phyloP scores from a whole-genome alignment of 2,797 vertebrate genomes.

The Megaceryle alcyon region DNA sequence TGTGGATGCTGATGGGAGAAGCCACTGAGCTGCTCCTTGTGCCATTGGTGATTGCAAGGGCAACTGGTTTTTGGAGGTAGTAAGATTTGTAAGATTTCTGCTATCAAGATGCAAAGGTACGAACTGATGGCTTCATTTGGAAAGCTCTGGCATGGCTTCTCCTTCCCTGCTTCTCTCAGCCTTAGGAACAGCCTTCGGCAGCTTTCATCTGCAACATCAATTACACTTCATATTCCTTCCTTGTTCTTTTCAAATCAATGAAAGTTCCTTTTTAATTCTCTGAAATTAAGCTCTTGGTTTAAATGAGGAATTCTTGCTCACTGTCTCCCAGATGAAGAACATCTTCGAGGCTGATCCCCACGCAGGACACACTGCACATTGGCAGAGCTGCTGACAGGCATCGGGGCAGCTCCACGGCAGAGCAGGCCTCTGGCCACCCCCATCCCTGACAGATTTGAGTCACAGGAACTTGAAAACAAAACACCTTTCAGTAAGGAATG shows the following conservation, averaged over 20 bases:
- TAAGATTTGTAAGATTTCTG: background rate
- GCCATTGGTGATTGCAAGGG: background rate
- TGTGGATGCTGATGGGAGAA: fast-evolving
- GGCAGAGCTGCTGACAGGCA: background rate
- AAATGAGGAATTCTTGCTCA: background rate
- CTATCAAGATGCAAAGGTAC: fast-evolving
- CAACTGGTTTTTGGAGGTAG: fast-evolving
- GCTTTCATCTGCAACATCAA: background rate
- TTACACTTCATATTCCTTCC: background rate
- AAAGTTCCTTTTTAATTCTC: background rate
- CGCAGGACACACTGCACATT: fast-evolving
- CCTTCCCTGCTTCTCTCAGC: background rate
- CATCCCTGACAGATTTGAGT: fast-evolving
- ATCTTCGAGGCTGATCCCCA: fast-evolving
- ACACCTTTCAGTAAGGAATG: background rate
- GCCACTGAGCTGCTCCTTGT: background rate
- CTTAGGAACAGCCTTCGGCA: background rate
- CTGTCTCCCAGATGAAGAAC: no score
- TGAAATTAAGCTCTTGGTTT: background rate
- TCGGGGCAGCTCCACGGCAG: background rate
- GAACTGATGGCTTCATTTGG: background rate
- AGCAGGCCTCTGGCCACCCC: background rate
- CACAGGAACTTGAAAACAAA: background rate
- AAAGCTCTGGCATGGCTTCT: background rate
- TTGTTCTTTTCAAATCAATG: background rate